These are phyloP conservation scores for Spheniscus mendiculus DNA, from an alignment of 2,113 vertebrate genomes.

Conservation along the genomic window DNA sequence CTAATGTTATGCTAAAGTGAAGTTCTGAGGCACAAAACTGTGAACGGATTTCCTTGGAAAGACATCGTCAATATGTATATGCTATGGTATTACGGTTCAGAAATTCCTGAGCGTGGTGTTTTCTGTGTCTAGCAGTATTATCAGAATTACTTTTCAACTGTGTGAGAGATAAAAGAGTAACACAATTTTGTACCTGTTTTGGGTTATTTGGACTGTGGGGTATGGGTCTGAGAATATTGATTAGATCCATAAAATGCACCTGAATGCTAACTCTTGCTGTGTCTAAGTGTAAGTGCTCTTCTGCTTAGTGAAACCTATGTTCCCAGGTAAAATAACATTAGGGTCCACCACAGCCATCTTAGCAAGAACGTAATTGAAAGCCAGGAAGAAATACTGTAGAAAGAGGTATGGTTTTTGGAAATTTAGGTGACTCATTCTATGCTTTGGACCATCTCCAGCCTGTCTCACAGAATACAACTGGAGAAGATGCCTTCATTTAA, in stretches of 20 bases:
- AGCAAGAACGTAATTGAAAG: background rate
- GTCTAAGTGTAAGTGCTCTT: background rate
- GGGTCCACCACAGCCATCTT: background rate
- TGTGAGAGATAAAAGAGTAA: background rate
- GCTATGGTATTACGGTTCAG: background rate
- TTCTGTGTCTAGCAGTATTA: background rate
- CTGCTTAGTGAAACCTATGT: background rate
- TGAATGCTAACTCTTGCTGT: background rate
- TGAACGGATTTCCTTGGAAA: background rate
- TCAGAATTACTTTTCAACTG: background rate
- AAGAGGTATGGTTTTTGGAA: background rate
- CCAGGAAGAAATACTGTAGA: background rate
- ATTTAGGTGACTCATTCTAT: background rate
- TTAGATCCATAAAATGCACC: background rate
- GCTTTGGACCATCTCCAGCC: background rate
- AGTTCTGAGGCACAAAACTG: background rate
- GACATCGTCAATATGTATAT: accelerated
- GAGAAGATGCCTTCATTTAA: background rate
- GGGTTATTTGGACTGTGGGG: background rate
- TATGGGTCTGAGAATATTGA: background rate
- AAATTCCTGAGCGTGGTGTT: background rate
- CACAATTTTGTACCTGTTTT: background rate
- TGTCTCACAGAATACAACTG: background rate
- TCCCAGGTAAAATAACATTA: background rate
- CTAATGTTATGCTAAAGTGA: background rate